These are phyloP conservation scores for Agapornis canus DNA, from an alignment of 2,797 vertebrate genomes.

Conservation along the genomic window DNA sequence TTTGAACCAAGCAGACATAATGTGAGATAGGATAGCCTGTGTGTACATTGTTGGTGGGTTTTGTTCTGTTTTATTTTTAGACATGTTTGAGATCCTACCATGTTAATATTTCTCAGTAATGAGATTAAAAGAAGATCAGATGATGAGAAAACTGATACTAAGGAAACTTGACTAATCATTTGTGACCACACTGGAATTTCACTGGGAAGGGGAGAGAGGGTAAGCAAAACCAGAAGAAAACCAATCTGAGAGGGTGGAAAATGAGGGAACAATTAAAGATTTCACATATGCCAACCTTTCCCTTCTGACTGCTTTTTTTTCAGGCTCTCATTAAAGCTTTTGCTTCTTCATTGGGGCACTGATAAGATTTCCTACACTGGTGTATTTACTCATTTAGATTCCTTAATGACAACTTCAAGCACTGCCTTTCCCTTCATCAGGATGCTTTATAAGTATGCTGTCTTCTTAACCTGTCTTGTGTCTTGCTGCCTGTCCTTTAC, in stretches of 20 bases:
- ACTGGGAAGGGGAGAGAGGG: neutral
- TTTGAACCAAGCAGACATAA: neutral
- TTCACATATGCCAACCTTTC: neutral
- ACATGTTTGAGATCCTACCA: neutral
- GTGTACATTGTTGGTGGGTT: neutral
- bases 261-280: neutral
- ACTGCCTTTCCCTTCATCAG: neutral
- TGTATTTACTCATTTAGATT: neutral
- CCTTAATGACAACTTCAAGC: neutral
- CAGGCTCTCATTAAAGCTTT: neutral
- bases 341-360: neutral
- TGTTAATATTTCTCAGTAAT: neutral
- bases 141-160: neutral
- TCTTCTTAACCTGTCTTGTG: neutral
- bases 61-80: neutral
- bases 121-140: neutral
- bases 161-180: neutral
- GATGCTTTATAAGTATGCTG: accelerated
- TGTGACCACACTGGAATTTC: neutral
- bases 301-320: neutral
- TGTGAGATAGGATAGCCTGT: neutral
- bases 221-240: neutral
- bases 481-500: neutral
- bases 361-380: neutral
- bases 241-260: neutral